Conservation (phyloP, 1,140 invertebrate genomes). For the Trigoniulus corallinus region DNA sequence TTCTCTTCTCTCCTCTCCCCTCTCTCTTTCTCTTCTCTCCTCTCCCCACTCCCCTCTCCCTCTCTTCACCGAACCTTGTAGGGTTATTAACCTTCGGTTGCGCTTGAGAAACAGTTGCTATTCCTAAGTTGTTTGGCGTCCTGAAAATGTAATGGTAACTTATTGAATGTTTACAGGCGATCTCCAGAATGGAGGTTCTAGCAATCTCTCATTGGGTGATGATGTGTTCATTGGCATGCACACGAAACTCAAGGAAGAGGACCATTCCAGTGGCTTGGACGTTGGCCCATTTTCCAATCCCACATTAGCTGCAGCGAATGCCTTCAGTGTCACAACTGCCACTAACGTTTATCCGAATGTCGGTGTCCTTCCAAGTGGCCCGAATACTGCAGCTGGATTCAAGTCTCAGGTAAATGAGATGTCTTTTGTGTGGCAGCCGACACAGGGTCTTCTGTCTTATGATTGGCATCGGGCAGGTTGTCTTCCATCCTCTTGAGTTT, state of each 20-base stretch:
- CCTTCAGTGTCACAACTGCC: not conserved
- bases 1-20: too few species aligned
- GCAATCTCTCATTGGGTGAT: conserved; percentile 6
- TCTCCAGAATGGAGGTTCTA: not conserved
- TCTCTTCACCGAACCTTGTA: not conserved
- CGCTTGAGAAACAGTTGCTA: too few species aligned
- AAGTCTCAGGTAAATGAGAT: conserved; percentile 7
- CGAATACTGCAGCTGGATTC: not conserved
- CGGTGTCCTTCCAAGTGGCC: not conserved
- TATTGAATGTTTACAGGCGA: not conserved
- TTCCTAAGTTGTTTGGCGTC: too few species aligned
- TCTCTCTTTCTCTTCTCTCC: too few species aligned
- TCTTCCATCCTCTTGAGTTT: not conserved
- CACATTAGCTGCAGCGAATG: not conserved
- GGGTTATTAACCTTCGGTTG: not conserved
- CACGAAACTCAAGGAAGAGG: conserved; percentile 6
- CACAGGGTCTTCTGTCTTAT: too few species aligned
- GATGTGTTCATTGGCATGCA: conserved; percentile 7
- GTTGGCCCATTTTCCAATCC: too few species aligned
- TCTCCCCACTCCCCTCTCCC: too few species aligned
- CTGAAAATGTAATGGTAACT: too few species aligned
- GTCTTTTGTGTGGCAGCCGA: conserved; percentile 18
- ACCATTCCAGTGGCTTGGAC: conserved; percentile 8
- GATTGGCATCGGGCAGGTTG: too few species aligned
- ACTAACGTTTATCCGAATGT: not conserved